These are phyloP conservation scores for Cephus nigrinus DNA, from an alignment of 2,888 invertebrate species.

Conservation along the genomic window DNA sequence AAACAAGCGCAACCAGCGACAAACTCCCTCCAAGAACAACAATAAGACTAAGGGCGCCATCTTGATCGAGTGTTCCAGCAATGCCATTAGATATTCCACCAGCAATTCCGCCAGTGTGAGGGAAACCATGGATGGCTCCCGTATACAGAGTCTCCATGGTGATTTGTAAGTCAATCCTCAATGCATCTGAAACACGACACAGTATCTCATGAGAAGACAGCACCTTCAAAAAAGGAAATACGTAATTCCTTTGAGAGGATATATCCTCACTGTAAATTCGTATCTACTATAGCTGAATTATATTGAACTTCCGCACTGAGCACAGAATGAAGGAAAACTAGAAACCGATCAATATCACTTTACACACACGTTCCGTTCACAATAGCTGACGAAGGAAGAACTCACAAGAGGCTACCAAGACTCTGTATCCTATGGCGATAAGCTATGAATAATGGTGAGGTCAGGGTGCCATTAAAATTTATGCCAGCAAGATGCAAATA, in stretches of 20 bases:
- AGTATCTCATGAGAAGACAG: not conserved
- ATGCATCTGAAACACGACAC: not conserved
- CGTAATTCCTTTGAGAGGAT: not conserved
- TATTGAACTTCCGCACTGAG: not conserved
- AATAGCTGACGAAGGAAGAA: not conserved
- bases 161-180: not conserved
- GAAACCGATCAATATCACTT: not conserved
- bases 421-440: not conserved
- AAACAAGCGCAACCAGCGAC: conserved; percentile 75
- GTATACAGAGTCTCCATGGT: conserved; percentile 61
- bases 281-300: not conserved
- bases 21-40: conserved; percentile 76
- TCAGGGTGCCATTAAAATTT: not conserved
- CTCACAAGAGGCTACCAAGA: not conserved
- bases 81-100: conserved; percentile 59
- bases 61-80: conserved; percentile 65
- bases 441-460: not conserved
- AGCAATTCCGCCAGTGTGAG: conserved; percentile 45
- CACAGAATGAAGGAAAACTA: not conserved
- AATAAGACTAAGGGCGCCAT: conserved; percentile 73
- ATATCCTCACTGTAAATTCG: not conserved
- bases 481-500: not conserved
- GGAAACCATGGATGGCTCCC: conserved; percentile 58
- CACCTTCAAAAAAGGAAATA: not conserved
- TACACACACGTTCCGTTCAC: not conserved